Evolutionary conservation across 2,797 vertebrate genomes (phyloP).

Genomic region (Takifugu ocellatus): DNA sequence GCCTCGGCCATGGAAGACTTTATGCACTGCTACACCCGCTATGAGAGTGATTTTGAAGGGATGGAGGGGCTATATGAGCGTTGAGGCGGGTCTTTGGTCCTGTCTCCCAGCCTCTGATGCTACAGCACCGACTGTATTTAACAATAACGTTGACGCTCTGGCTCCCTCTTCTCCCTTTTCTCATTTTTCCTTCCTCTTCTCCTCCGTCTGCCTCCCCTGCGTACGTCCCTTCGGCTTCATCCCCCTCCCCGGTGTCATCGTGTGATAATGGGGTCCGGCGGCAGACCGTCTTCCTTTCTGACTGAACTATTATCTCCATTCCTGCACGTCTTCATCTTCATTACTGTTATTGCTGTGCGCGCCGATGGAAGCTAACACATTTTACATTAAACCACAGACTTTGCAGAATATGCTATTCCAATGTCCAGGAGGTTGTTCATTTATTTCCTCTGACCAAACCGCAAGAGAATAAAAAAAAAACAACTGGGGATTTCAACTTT

Average conservation of each 20-base stretch:
- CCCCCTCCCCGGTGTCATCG: slow-evolving; percentile 42
- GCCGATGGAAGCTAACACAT: slow-evolving; percentile 51
- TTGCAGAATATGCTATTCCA: slow-evolving; percentile 28
- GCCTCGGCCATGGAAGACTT: slow-evolving; percentile 72
- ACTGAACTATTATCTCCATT: slow-evolving; percentile 57
- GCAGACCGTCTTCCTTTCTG: slow-evolving; percentile 54
- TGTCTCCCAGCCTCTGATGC: slow-evolving; percentile 68
- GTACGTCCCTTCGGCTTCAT: slow-evolving; percentile 24
- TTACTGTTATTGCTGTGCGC: slow-evolving; percentile 57
- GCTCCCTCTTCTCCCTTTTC: neutral
- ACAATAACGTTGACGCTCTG: slow-evolving; percentile 53
- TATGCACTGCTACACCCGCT: slow-evolving; percentile 74
- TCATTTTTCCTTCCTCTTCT: slow-evolving; percentile 29
- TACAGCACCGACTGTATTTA: slow-evolving; percentile 48
- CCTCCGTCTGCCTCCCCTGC: neutral
- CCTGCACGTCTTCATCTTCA: slow-evolving; percentile 26
- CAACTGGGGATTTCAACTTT: slow-evolving; percentile 24
- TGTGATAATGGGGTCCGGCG: slow-evolving; percentile 57
- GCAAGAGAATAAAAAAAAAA: slow-evolving; percentile 20
- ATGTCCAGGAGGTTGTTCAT: slow-evolving; percentile 41
- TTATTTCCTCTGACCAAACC: slow-evolving; percentile 36
- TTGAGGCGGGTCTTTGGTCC: slow-evolving; percentile 65
- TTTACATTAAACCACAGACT: slow-evolving; percentile 42
- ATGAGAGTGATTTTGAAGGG: slow-evolving; percentile 77
- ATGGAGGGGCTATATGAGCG: slow-evolving; percentile 72